Conservation (phyloP, 2,797 vertebrate species). For the Gouania willdenowi region DNA sequence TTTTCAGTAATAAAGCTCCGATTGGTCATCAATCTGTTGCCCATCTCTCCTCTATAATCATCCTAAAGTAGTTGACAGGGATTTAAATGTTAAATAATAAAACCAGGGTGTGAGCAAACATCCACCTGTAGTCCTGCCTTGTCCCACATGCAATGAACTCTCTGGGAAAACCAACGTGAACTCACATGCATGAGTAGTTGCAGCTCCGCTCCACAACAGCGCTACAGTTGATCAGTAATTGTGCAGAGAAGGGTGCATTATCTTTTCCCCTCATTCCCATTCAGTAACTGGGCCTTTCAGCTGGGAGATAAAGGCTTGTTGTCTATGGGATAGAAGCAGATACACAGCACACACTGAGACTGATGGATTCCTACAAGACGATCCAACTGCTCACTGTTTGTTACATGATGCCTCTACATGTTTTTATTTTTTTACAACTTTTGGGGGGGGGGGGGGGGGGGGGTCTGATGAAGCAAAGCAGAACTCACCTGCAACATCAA, state of each 20-base stretch:
- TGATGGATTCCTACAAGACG: neutral
- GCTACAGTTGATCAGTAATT: slow-evolving; percentile 21
- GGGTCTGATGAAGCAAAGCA: no score
- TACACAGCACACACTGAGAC: neutral
- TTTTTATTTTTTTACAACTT: no score
- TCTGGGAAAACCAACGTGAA: slow-evolving; percentile 4
- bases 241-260: slow-evolving; percentile 24
- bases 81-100: no score
- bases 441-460: no score
- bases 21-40: no score
- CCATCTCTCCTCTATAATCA: no score
- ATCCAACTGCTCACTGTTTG: no score
- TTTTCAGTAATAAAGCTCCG: no score
- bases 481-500: no score
- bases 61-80: no score
- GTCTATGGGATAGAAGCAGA: slow-evolving; percentile 7
- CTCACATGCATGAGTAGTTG: slow-evolving; percentile 24
- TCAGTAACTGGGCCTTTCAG: slow-evolving; percentile 28
- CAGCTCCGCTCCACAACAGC: slow-evolving; percentile 17
- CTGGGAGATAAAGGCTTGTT: slow-evolving; percentile 26
- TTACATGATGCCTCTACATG: no score
- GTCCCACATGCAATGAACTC: slow-evolving; percentile 3
- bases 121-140: neutral
- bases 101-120: no score
- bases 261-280: slow-evolving; percentile 16